Evolutionary conservation across 2,888 invertebrate genomes (phyloP).

Genomic region (Eupithecia dodoneata): DNA sequence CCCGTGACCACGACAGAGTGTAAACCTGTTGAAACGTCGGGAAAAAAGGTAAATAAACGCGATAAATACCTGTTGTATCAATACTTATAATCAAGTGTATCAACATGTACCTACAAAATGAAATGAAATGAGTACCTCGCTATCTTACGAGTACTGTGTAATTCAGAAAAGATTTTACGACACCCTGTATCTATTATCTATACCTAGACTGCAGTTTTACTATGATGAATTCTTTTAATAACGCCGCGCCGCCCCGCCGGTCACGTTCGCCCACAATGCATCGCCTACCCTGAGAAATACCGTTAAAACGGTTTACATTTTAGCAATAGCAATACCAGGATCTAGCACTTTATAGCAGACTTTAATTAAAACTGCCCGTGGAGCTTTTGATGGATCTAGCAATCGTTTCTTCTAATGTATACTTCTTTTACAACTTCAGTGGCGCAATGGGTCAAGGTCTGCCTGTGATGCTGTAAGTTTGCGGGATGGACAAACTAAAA

Average conservation of each 20-base stretch:
- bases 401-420: background rate
- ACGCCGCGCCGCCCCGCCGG: conserved; percentile 47
- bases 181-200: background rate
- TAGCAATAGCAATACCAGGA: conserved; percentile 37
- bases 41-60: no score
- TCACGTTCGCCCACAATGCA: conserved; percentile 53
- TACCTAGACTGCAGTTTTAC: conserved; percentile 25
- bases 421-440: background rate
- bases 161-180: background rate
- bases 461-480: no score
- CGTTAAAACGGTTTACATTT: conserved; percentile 47
- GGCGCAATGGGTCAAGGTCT: background rate
- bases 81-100: no score
- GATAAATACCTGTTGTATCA: no score
- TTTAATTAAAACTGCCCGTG: conserved; percentile 5
- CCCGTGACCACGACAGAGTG: no score
- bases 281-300: conserved; percentile 48
- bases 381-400: background rate
- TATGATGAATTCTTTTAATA: conserved; percentile 70
- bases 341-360: conserved; percentile 9
- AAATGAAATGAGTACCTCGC: background rate
- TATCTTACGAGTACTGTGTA: background rate
- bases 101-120: no score
- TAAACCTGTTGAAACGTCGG: no score
- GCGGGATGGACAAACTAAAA: no score